Percentiles rank a stretch among this genome's conserved stretches.
phyloP scores from a whole-genome alignment of 2,797 vertebrate species.

The Falco columbarius region DNA sequence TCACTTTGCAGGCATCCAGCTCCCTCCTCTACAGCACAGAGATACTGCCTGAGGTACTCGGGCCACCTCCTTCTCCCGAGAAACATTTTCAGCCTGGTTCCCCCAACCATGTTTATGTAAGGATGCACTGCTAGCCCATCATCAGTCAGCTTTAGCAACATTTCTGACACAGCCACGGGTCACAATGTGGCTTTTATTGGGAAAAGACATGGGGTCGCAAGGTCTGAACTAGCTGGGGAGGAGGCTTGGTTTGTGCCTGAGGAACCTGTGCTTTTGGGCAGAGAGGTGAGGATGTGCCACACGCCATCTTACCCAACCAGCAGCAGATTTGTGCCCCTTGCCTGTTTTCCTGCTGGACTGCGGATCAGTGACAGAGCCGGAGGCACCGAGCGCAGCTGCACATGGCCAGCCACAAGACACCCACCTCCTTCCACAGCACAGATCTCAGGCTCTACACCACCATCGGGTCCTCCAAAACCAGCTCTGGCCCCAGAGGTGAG shows the following conservation, averaged over 20 bases:
- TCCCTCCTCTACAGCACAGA: accelerated
- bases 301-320: background rate
- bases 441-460: background rate
- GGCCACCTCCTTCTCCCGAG: background rate
- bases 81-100: background rate
- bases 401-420: background rate
- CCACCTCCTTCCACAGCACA: background rate
- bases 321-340: background rate
- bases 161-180: background rate
- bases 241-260: background rate
- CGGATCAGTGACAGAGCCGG: background rate
- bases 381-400: background rate
- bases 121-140: background rate
- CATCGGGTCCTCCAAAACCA: background rate
- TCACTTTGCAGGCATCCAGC: background rate
- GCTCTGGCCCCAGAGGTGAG: background rate
- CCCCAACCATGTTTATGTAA: background rate
- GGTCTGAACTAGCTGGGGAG: background rate
- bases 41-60: background rate
- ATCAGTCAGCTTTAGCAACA: background rate
- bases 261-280: background rate
- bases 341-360: background rate
- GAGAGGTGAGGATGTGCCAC: background rate
- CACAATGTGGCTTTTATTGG: background rate
- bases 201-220: background rate